Evolutionary conservation across 2,888 invertebrate species (phyloP), one percentile per base, ranked within the genome.

Genomic region (Rhamphomyia laevipes): DNA sequence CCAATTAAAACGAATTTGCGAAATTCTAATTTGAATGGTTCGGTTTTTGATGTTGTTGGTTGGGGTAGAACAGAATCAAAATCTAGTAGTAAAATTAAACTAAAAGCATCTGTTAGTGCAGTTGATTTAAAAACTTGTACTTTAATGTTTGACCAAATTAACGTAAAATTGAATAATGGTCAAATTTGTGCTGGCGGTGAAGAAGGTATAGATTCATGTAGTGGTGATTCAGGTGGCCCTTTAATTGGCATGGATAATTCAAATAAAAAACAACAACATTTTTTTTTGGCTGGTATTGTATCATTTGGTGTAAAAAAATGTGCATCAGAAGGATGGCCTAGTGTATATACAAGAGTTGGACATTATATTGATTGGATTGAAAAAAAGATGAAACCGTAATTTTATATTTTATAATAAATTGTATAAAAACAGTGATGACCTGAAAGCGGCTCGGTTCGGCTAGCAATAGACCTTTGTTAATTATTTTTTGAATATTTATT

Each of bases 151-250:
- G 3, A 3, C 7, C 51, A 61, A 51, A 73, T 68, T 2, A 65
- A 65, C 1, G 69, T 77, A 0, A 61, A 56, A 0, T 59, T 80
- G 1, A 67, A 66, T 1, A 47, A 55, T 4, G 71, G 70, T 1
- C 81, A 82, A 59, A 56, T 81, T 37, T 81, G 81, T 59, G 78
- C 78, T 3, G 80, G 80, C 6, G 80, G 80, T 2, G 64, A 65
- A 35, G 63, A 61, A 40, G 74, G 74, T 1, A 66, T 72, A 41
- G 80, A 80, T 60, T 65, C 68, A 0, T 81, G 81, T 49, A 61
- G 71, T 18, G 80, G 81, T 1, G 81, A 81, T 57, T 78, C 78
- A 42, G 81, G 82, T 2, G 81, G 81, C 1, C 79, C 82, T 0
- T 63, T 82, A 4, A 78, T 80, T 72, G 61, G 62, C 0, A 60